Percentiles rank a stretch among this genome's conserved stretches.
Evolutionary conservation across 35 echinoderm and acorn worm genomes (phyloP).

Genomic region (Ptychodera flava): DNA sequence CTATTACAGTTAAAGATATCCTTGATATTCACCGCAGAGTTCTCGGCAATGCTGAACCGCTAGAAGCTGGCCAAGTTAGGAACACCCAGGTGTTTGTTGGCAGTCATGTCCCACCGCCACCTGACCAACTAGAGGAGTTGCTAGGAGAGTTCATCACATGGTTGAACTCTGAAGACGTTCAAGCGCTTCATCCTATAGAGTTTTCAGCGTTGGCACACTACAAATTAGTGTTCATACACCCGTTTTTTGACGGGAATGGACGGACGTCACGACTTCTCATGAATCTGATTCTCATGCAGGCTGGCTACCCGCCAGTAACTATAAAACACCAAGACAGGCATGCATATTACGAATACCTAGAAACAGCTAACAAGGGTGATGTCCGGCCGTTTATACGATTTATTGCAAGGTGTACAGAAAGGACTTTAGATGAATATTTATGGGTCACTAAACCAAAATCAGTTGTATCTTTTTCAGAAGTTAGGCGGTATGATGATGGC

Average conservation of each 20-base stretch:
- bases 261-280: slow-evolving; percentile 84
- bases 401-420: slow-evolving; percentile 55
- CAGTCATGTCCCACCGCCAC: slow-evolving; percentile 66
- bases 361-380: slow-evolving; percentile 75
- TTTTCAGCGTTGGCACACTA: slow-evolving; percentile 90
- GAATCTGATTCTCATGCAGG: slow-evolving; percentile 86
- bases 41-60: slow-evolving; percentile 68
- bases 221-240: slow-evolving; percentile 90
- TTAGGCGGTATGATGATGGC: not conserved
- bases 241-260: slow-evolving; percentile 88
- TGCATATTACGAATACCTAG: slow-evolving; percentile 75
- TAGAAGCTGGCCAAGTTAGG: slow-evolving; percentile 70
- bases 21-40: slow-evolving; percentile 79
- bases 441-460: slow-evolving; percentile 26
- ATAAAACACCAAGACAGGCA: slow-evolving; percentile 66
- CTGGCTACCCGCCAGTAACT: slow-evolving; percentile 79
- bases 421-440: slow-evolving; percentile 76
- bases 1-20: slow-evolving; percentile 67
- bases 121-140: slow-evolving; percentile 45
- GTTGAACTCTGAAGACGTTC: slow-evolving; percentile 78
- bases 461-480: not conserved
- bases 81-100: slow-evolving; percentile 92
- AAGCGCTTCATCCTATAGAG: slow-evolving; percentile 72
- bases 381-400: slow-evolving; percentile 91
- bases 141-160: slow-evolving; percentile 77